Base-by-base conservation (phyloP, 1,140 invertebrate genomes). In the Philaenus spumarius region DNA sequence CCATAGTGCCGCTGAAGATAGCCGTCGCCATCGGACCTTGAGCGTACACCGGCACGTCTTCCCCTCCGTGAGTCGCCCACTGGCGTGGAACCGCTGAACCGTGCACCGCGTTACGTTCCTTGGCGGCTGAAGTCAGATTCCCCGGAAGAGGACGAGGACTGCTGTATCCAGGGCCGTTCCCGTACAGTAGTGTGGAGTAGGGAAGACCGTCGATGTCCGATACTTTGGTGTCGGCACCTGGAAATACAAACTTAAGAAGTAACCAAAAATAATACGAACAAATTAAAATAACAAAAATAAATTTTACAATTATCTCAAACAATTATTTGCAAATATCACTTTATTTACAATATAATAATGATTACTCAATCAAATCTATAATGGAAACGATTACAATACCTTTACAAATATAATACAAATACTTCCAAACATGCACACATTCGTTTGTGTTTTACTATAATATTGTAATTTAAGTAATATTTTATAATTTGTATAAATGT, bases 41-140 rank as follows among this genome's bases (percentile, higher is more conserved):
- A 14, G 91, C 88, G 66, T 90, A 93, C 15, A 93, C 83, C 0
- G 89, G 85, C 1, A 95, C 92, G 71, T 95, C 92, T 73, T 95
- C 91, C 6, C 89, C 92, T 0, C 89, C 90, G 67, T 95, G 92
- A 0, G 90, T 91, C 11, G 86, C 86, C 82, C 85, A 88, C 60
- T 84, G 80, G 30, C 83, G 70, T 0, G 85, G 86, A 0, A 86
- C 83, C 0, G 84, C 85, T 0, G 85, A 64, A 5, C 70, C 66
- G 46, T 76, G 72, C 2, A 69, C 64, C 48, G 71, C 67, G 55
- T 73, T 72, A 15, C 64, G 60, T 55, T 66, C 64, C 14, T 43
- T 67, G 40, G 64, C 69, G 77, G 60, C 55, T 68, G 72, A 47
- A 60, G 71, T 72, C 53, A 71, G 68, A 14, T 72, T 70, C 15